phyloP scores from a whole-genome alignment of 2,888 invertebrate genomes.

The Argyresthia albistria region DNA sequence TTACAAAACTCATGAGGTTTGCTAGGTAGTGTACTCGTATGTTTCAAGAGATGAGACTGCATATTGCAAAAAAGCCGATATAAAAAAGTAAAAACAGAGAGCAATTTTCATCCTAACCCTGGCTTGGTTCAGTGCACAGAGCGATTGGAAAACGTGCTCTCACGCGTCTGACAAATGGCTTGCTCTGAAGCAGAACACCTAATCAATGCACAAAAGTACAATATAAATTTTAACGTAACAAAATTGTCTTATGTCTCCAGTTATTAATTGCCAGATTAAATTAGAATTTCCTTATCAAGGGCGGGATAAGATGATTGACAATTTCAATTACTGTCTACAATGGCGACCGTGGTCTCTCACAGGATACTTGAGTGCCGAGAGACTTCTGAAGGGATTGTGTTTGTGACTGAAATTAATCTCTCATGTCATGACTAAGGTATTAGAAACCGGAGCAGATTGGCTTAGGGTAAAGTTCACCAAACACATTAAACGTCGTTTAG shows the following conservation, averaged over 20 bases:
- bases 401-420: not conserved
- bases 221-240: no score
- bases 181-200: conserved; percentile 11
- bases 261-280: no score
- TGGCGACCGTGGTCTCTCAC: no score
- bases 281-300: no score
- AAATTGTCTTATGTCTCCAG: no score
- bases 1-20: no score
- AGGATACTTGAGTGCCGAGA: no score
- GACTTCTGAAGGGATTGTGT: no score
- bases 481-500: no score
- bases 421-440: not conserved
- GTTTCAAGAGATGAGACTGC: not conserved
- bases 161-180: conserved; percentile 21
- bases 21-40: not conserved
- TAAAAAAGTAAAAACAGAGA: not conserved
- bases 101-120: conserved; percentile 12
- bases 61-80: not conserved
- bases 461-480: no score
- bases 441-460: not conserved
- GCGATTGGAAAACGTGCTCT: conserved; percentile 16
- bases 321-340: no score
- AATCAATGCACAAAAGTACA: conserved; percentile 4
- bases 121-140: conserved; percentile 19
- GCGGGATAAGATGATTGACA: no score